Base-by-base conservation (phyloP, 2,113 vertebrate genomes). In the Excalfactoria chinensis region DNA sequence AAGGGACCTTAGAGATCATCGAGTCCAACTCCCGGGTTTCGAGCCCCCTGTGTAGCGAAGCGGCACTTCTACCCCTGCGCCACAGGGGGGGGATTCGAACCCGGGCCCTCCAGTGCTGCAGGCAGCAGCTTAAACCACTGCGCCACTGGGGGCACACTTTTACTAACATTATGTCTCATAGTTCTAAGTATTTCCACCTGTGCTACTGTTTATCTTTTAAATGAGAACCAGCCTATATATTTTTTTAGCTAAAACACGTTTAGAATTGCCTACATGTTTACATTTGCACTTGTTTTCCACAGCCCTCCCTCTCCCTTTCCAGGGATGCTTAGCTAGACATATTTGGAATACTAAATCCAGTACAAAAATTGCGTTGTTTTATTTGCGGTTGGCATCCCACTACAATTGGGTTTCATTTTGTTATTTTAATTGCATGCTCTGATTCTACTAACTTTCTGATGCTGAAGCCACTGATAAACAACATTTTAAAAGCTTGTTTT, bases 341-440 rank as follows among this genome's bases (percentile, higher is more conserved):
- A 75, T 74, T 72, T 81, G 62, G 43, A 83, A 84, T 69, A 53
- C 67, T 79, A 88, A 84, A 72, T 60, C 22, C 23, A 4, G 19
- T 92, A 6, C 10, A 73, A 71, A 91, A 71, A 41, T 26, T 7
- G 3, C 20, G 32, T 64, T 40, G 13, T 26, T 80, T 79, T 23
- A 8, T 75, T 44, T 89, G 44, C 32, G 49, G 26, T 5, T 8
- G 43, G 23, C n/a, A 62, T 2, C 13, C 17, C 28, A 9, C 32
- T 78, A 28, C 51, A 88, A 53, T 77, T 25, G 88, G 6, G 40
- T 83, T 92, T 75, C 48, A 53, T 76, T 73, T 91, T 79, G 28
- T 84, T 5, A 35, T 89, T 95, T 91, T 94, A 93, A 92, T 76
- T 90, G 86, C 30, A 73, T 88, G 60, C 30, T 92, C 17, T 46